phyloP scores from a whole-genome alignment of 2,888 invertebrate species.

The Eueremaeus valkanovi region DNA sequence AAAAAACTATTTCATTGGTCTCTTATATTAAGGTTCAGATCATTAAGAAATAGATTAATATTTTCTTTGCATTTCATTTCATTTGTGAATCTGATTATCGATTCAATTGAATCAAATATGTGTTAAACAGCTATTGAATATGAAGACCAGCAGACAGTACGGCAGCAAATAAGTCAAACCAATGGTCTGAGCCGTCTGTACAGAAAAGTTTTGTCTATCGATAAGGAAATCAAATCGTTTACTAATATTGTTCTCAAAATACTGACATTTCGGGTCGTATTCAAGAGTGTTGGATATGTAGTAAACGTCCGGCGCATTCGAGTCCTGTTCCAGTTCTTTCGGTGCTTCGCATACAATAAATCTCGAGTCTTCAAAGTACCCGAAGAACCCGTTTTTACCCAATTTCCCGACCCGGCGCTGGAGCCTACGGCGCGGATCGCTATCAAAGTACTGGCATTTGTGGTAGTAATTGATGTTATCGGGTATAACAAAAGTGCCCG shows the following conservation, averaged over 20 bases:
- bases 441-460: background rate
- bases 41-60: too few relatives aligned
- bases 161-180: background rate
- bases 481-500: background rate
- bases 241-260: constrained; percentile 11
- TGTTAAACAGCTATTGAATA: too few relatives aligned
- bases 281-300: background rate
- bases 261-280: constrained; percentile 1
- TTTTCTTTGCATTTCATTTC: too few relatives aligned
- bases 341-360: background rate
- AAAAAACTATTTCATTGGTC: too few relatives aligned
- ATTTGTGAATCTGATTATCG: too few relatives aligned
- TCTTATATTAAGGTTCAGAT: too few relatives aligned
- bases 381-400: background rate
- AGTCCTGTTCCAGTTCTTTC: background rate
- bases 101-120: too few relatives aligned
- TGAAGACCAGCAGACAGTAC: too few relatives aligned
- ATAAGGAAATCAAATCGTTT: constrained; percentile 4
- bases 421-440: background rate
- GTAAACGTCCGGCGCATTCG: background rate
- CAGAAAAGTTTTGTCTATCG: background rate
- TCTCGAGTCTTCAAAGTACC: background rate
- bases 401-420: background rate
- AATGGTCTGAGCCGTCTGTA: background rate
- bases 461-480: background rate